phyloP scores from a whole-genome alignment of 1,140 invertebrate genomes.

The Stegodyphus mimosarum region DNA sequence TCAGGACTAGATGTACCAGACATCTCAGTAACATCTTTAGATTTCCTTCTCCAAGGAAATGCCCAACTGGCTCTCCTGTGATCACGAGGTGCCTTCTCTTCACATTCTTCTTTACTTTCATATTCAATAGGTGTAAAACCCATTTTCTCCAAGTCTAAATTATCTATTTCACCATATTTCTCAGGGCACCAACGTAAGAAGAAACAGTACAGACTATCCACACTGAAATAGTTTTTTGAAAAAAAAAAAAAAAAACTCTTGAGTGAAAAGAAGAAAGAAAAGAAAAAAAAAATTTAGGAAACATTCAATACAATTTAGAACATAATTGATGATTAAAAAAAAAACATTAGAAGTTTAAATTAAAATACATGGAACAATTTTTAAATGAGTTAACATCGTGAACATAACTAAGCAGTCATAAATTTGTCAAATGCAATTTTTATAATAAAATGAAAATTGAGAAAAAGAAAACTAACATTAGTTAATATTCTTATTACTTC shows the following conservation, averaged over 20 bases:
- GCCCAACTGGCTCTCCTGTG: constrained; percentile 69
- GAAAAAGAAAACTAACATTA: no score
- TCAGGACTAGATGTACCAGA: constrained; percentile 39
- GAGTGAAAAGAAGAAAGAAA: neutral
- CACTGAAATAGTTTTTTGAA: constrained; percentile 72
- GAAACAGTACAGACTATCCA: constrained; percentile 94
- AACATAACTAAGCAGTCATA: no score
- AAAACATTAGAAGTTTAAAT: no score
- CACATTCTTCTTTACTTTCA: constrained; percentile 81
- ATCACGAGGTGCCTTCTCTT: constrained; percentile 57
- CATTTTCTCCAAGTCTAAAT: constrained; percentile 79
- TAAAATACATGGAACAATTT: no score
- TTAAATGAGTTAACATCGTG: no score
- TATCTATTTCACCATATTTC: constrained; percentile 90
- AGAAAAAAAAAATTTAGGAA: neutral
- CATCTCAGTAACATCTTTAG: constrained; percentile 47
- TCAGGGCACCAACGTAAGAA: constrained; percentile 93
- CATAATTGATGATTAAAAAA: no score
- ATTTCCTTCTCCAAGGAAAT: constrained; percentile 66
- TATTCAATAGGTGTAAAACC: constrained; percentile 91
- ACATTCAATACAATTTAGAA: neutral
- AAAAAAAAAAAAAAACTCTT: neutral
- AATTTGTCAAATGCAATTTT: no score
- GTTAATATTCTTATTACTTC: no score
- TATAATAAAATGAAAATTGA: no score